phyloP scores from a whole-genome alignment of 2,888 invertebrate species.

The Osmoderma eremita region DNA sequence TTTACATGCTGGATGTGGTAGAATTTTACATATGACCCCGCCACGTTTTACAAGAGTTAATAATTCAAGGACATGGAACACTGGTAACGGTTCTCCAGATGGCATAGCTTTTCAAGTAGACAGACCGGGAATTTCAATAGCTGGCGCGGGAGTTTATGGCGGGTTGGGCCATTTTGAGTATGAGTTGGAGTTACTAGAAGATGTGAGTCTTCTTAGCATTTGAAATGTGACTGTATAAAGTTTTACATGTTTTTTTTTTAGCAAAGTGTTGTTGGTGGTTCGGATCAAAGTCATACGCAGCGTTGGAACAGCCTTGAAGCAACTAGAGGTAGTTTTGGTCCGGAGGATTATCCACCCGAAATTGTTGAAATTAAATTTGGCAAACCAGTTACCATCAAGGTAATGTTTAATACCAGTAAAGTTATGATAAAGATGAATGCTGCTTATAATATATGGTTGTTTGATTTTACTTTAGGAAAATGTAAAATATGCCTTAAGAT shows the following conservation, averaged over 20 bases:
- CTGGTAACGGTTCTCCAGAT: conserved; percentile 96
- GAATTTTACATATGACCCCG: conserved; percentile 85
- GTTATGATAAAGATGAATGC: background rate
- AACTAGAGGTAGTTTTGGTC: conserved; percentile 83
- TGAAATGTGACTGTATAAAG: background rate
- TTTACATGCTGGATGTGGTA: conserved; percentile 76
- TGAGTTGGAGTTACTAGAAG: conserved; percentile 88
- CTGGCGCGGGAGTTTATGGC: conserved; percentile 90
- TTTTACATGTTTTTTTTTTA: conserved; percentile 48
- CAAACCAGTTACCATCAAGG: conserved; percentile 85
- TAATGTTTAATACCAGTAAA: conserved; percentile 58
- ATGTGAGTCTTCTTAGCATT: conserved; percentile 64
- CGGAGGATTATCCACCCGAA: conserved; percentile 88
- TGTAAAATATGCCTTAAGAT: conserved; percentile 85
- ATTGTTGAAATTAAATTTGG: conserved; percentile 92
- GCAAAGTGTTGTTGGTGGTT: conserved; percentile 64
- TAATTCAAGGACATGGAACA: conserved; percentile 93
- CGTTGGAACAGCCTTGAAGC: conserved; percentile 91
- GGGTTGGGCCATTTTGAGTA: conserved; percentile 91
- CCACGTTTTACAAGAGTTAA: conserved; percentile 92
- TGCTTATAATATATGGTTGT: conserved; percentile 30
- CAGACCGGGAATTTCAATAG: conserved; percentile 85
- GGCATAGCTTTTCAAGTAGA: conserved; percentile 96
- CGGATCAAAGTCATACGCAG: conserved; percentile 72
- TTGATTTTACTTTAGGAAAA: conserved; percentile 72